These are phyloP conservation scores for Ceuthmochares aereus DNA, from an alignment of 2,113 vertebrate genomes.

Conservation along the genomic window DNA sequence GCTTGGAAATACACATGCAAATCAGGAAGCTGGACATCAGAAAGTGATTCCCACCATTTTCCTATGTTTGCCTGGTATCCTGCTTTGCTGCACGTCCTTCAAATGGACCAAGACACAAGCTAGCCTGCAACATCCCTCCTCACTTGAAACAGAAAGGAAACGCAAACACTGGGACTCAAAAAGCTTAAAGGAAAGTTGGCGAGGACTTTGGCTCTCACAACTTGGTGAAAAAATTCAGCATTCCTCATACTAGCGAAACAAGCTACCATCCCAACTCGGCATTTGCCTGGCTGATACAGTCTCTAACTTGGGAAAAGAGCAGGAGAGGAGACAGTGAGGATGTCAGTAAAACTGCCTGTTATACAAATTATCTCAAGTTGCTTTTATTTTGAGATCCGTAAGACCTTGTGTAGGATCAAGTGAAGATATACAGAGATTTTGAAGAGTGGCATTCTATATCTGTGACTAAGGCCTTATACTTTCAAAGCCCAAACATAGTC, in stretches of 20 bases:
- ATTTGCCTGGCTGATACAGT: not conserved
- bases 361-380: not conserved
- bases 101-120: not conserved
- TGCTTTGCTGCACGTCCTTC: not conserved
- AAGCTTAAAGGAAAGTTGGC: constrained; percentile 37
- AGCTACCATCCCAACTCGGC: not conserved
- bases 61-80: not conserved
- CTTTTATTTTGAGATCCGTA: not conserved
- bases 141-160: constrained; percentile 44
- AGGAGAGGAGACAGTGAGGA: not conserved
- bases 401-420: not conserved
- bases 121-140: not conserved
- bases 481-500: not conserved
- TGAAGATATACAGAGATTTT: not conserved
- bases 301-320: not conserved
- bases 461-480: not conserved
- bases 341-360: not conserved
- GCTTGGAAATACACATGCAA: not conserved
- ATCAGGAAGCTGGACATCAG: not conserved
- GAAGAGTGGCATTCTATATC: rapidly evolving
- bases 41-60: not conserved
- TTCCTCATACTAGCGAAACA: not conserved
- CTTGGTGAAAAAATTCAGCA: constrained; percentile 23
- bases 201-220: not conserved
- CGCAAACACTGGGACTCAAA: not conserved